Evolutionary conservation across 1,140 invertebrate species (phyloP), one percentile per base, ranked within the genome.

Genomic region (Theocolax elegans): DNA sequence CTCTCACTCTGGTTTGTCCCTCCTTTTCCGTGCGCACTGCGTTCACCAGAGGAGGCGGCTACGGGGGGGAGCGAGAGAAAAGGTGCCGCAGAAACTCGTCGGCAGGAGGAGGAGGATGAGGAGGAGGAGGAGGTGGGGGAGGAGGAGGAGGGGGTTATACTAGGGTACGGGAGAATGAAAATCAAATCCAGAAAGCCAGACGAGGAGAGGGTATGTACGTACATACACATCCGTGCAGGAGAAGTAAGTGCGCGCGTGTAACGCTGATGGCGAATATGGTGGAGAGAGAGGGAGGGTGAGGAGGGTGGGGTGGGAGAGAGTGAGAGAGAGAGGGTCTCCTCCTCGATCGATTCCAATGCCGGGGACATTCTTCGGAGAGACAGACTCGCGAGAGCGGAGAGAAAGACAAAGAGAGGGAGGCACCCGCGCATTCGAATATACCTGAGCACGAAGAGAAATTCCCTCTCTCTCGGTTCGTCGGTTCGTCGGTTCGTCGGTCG

Each of bases 221-320:
- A 79, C n/a, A n/a, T n/a, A n/a, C n/a, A n/a, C n/a, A n/a, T n/a
- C n/a, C n/a, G n/a, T n/a, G n/a, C 80, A 77, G 81, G 82, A 84
- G 82, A 83, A 83, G 83, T 83, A 81, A 83, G 80, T 79, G 80
- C 78, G 80, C 80, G 76, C 75, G 79, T 82, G 81, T 83, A 83
- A 83, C 80, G 78, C 79, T 79, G 82, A 83, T 82, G 81, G 82
- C 79, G 82, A 84, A 83, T 80, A 80, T 80, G 78, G 81, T 78
- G 76, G 65, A 71, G 51, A 67, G 64, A 68, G n/a, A 68, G 74
- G 69, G 64, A 67, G 51, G 53, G n/a, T n/a, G n/a, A n/a, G 81
- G 82, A 78, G 82, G 83, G 82, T 80, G 80, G 79, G 78, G 81
- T 78, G 76, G 65, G 69, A 35, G 10, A 10, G 4, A 35, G 17